Conservation (phyloP, 1,140 invertebrate genomes). For the Heliothis subflexa region DNA sequence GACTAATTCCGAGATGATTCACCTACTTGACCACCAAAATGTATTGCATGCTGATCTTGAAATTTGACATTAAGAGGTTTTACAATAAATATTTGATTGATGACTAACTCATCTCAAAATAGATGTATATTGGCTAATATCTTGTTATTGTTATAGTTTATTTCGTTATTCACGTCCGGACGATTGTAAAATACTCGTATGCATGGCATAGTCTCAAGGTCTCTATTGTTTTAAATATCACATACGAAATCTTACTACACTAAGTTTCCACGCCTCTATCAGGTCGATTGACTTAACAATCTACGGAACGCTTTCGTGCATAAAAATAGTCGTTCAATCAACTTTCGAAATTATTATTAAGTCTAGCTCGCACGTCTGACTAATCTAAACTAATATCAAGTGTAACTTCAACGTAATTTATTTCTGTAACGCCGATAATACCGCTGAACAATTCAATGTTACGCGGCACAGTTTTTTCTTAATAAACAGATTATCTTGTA, state of each 20-base stretch:
- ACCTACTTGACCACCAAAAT: conserved; percentile 34
- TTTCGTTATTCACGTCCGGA: conserved; percentile 50
- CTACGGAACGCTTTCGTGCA: conserved; percentile 1
- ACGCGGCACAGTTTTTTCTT: conserved; percentile 49
- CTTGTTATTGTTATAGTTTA: conserved; percentile 58
- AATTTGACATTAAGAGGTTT: conserved; percentile 54
- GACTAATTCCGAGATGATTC: conserved; percentile 21
- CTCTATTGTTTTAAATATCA: conserved; percentile 50
- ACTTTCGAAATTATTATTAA: conserved; percentile 30
- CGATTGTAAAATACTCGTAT: conserved; percentile 36
- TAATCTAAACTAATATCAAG: conserved; percentile 18
- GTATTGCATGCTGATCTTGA: conserved; percentile 47
- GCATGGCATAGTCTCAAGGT: conserved; percentile 60
- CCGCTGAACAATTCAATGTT: conserved; percentile 25
- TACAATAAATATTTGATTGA: conserved; percentile 62
- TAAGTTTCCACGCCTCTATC: conserved; percentile 28
- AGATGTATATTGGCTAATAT: conserved; percentile 55
- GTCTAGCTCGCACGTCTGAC: conserved; percentile 8
- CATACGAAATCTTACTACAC: conserved; percentile 33
- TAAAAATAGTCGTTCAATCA: conserved; percentile 29
- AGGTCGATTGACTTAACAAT: conserved; percentile 23
- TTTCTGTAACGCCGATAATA: conserved; percentile 25
- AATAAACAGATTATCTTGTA: conserved; percentile 48
- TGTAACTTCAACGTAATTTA: conserved; percentile 21
- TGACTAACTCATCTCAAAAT: conserved; percentile 52